Evolutionary conservation across 2,113 vertebrate genomes (phyloP).

Genomic region (Pampusana beccarii): DNA sequence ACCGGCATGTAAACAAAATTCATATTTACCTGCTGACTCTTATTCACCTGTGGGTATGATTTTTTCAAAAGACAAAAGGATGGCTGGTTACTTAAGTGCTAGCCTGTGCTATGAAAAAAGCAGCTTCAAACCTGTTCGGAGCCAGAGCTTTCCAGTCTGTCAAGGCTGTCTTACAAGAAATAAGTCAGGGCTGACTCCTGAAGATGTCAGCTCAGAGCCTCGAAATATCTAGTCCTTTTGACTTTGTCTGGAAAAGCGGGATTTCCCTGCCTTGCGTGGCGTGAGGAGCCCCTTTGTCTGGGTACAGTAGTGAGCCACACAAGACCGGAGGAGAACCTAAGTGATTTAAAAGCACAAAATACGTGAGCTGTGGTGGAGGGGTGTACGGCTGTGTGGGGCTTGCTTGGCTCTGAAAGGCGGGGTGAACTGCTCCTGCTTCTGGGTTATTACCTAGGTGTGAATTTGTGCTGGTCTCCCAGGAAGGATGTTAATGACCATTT

Average conservation of each 20-base stretch:
- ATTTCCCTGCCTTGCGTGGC: neutral
- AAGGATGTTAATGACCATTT: conserved; percentile 20
- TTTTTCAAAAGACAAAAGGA: neutral
- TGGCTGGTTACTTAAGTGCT: neutral
- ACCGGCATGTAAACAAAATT: neutral
- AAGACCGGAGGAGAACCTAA: neutral
- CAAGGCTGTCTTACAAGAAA: neutral
- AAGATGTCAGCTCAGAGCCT: neutral
- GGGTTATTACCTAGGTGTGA: neutral
- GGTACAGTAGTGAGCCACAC: neutral
- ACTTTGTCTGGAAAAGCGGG: neutral
- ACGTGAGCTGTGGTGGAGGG: neutral
- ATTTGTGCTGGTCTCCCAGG: neutral
- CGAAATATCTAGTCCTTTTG: neutral
- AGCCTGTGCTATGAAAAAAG: neutral
- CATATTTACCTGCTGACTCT: neutral
- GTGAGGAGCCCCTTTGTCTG: neutral
- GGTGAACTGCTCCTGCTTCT: neutral
- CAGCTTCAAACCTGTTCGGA: neutral
- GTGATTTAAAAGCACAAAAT: neutral
- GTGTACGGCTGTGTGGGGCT: neutral
- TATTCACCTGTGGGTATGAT: neutral
- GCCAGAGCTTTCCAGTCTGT: neutral
- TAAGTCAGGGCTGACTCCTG: neutral
- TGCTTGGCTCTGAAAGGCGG: neutral